Base-by-base conservation (phyloP, 92 coral and sea anemone genomes). In the Chrysogorgia sp. region DNA sequence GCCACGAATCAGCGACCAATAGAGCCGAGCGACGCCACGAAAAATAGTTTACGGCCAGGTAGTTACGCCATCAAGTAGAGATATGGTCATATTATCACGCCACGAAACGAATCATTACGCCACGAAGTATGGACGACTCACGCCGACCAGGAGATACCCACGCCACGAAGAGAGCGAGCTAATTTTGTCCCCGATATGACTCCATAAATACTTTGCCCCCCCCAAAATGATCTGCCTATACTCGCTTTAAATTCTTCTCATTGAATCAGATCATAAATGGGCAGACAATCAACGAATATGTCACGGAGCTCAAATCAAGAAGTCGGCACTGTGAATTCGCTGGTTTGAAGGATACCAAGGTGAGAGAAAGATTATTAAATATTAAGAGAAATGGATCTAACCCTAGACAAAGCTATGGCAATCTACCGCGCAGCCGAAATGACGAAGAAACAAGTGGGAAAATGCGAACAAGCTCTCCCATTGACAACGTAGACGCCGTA, bases 401-500 rank as follows among this genome's bases (percentile, higher is more conserved):
- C 7, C 22, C 0, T 83, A 17, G 74, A 81, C 15, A 66, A 74
- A 15, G 90, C 76, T 0, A 65, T 55, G 34, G 62, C 74, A 0
- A 52, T 52, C 3, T 52, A n/a, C 59, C 59, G 59, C 59, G 59
- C 3, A 52, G 59, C 59, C 31, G 76, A 68, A 68, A 58, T 32
- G 58, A 68, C 76, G 49, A 71, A 47, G 83, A 83, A 63, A 83
- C 86, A 20, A 76, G 88, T 63, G 90, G 23, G 84, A 84, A 1
- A 35, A 87, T 2, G 88, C 69, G 34, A 74, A 81, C 48, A 83
- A 47, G 76, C 14, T 40, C 8, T 24, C 0, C 3, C 17, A 19
- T 41, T 30, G 86, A 79, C n/a, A 89, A 86, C 49, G 64, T 86
- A 69, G 81, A 82, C 30, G 24, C 79, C 7, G 86, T 88, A 4